Conservation (phyloP, 1,140 invertebrate species). For the Drosophila mojavensis region DNA sequence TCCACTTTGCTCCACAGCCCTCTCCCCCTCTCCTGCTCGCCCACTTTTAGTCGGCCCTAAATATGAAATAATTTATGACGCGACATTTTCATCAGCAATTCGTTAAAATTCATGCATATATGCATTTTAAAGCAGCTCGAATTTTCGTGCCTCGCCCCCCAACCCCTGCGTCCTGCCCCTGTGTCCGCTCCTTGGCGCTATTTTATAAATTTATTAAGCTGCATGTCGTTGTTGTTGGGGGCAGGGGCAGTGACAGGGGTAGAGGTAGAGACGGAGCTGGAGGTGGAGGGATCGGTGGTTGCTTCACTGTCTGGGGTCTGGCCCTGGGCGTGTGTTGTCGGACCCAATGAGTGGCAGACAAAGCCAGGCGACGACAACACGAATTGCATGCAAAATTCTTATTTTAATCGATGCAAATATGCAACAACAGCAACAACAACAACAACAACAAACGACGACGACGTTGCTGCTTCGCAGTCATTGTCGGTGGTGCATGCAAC, state of each 20-base stretch:
- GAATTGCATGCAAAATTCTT: conserved; percentile 82
- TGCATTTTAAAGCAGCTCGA: conserved; percentile 67
- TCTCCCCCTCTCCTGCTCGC: conserved; percentile 5
- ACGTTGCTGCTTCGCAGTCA: conserved; percentile 34
- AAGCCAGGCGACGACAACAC: conserved; percentile 80
- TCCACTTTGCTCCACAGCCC: background rate
- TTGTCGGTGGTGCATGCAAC: conserved; percentile 67
- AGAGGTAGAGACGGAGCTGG: background rate
- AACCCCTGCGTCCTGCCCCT: conserved; percentile 6
- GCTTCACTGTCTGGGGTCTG: background rate
- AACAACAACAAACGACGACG: conserved; percentile 36
- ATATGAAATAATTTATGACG: conserved; percentile 83
- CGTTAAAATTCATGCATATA: conserved; percentile 82
- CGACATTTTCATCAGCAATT: conserved; percentile 83
- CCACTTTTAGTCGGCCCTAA: conserved; percentile 49
- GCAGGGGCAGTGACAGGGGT: too few relatives aligned
- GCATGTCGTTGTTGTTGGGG: conserved; percentile 7
- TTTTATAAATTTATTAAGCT: conserved; percentile 81
- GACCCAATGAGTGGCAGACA: conserved; percentile 58
- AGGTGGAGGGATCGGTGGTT: background rate
- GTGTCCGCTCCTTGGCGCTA: conserved; percentile 46
- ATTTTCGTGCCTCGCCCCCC: background rate
- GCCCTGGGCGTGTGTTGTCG: conserved; percentile 16
- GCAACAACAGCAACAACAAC: conserved; percentile 49
- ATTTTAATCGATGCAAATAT: conserved; percentile 82